Percentiles rank a stretch among this genome's conserved stretches.
Conservation (phyloP, 2,797 vertebrate genomes). For the Gallinago stenura region DNA sequence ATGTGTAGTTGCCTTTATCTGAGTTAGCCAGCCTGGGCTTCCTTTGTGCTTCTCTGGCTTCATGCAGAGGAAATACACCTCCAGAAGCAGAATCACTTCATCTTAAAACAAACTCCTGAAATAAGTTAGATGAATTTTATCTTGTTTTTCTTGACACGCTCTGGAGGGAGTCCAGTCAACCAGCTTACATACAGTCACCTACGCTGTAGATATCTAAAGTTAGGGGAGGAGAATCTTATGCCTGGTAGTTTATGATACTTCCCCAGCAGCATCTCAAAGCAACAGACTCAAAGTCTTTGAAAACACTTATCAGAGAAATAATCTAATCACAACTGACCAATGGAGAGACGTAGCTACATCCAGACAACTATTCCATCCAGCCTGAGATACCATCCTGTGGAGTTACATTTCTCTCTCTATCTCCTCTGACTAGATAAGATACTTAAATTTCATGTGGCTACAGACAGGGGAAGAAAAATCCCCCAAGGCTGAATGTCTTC, state of each 20-base stretch:
- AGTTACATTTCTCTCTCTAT: constrained; percentile 36
- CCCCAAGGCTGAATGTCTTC: constrained; percentile 22
- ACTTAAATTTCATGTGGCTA: constrained; percentile 43
- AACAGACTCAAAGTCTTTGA: neutral
- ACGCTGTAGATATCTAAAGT: neutral
- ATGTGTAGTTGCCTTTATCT: neutral
- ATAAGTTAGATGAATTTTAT: neutral
- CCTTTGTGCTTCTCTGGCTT: neutral
- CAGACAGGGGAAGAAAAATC: neutral
- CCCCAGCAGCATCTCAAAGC: neutral
- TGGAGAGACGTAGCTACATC: neutral
- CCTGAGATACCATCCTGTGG: constrained; percentile 13
- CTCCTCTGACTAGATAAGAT: constrained; percentile 45
- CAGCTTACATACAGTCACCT: neutral
- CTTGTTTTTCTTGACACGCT: neutral
- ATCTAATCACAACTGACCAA: constrained; percentile 31
- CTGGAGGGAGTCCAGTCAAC: neutral
- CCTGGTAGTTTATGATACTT: neutral
- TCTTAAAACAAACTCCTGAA: neutral
- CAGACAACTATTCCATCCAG: neutral
- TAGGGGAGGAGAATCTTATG: neutral
- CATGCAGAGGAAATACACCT: neutral
- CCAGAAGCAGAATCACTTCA: neutral
- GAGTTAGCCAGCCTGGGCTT: neutral
- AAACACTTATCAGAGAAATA: constrained; percentile 10